Evolutionary conservation across 2,797 vertebrate species (phyloP), one percentile per base, ranked within the genome.

Genomic region (Corythornis leucogaster): DNA sequence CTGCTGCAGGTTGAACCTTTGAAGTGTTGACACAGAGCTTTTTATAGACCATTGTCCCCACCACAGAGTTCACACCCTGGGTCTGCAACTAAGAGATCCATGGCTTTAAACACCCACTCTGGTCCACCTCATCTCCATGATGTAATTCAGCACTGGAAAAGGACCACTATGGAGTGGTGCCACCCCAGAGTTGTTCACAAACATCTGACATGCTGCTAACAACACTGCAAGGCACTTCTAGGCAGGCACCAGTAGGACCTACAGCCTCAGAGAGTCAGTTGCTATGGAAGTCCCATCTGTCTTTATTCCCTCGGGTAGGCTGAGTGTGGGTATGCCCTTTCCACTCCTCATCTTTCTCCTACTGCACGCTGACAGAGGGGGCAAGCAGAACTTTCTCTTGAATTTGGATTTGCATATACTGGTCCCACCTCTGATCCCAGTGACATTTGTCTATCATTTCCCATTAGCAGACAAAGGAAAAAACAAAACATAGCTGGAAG

Each of bases 401-500:
- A 42, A 26, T 64, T 77, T 51, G 20, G 31, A 78, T 91, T 88
- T 82, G 61, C 46, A 62, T n/a, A 30, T 3, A 7, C 10, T n/a
- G 17, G 48, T 54, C 70, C 70, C 77, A 92, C 5, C 66, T 43
- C 64, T 67, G 45, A 78, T 87, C 73, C 28, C 14, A 0, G n/a
- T 90, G 87, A 93, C 68, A 90, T 90, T 93, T 77, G 20, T 68
- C 87, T 24, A 45, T 75, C 83, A 70, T 71, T 92, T 92, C 75
- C 78, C 80, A 83, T 45, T 82, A 91, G 71, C 35, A 85, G 62
- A 31, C 5, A 10, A 61, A 92, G 61, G 48, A 82, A 80, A 69
- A 48, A 87, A 73, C 20, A 81, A 55, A 48, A 40, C 61, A 59
- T 73, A 62, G 68, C 78, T 89, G 78, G 75, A 78, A 89, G 79